Evolutionary conservation across 2,888 invertebrate species (phyloP).

Genomic region (Phalera bucephala): DNA sequence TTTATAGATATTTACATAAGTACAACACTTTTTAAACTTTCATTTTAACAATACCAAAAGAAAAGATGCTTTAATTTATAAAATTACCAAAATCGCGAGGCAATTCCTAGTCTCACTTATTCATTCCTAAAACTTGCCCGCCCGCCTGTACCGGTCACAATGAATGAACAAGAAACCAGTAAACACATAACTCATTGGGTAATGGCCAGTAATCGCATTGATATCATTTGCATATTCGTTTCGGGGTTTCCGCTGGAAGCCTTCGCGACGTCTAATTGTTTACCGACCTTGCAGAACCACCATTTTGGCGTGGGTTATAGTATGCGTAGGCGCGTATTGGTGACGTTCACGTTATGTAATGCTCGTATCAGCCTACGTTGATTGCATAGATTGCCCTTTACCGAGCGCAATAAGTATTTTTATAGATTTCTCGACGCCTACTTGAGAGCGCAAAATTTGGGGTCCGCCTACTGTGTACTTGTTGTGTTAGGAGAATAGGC

Average conservation of each 20-base stretch:
- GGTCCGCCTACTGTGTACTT: too few relatives aligned
- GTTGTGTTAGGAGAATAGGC: too few relatives aligned
- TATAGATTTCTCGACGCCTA: constrained; percentile 1
- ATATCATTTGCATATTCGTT: constrained; percentile 72
- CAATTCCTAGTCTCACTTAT: too few relatives aligned
- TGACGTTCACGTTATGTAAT: constrained; percentile 41
- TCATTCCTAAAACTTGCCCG: constrained; percentile 37
- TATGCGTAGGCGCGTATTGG: constrained; percentile 44
- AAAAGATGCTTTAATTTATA: too few relatives aligned
- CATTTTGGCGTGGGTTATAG: constrained; percentile 54
- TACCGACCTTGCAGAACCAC: constrained; percentile 64
- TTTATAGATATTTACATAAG: too few relatives aligned
- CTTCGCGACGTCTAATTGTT: constrained; percentile 56
- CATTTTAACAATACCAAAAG: too few relatives aligned
- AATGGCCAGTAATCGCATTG: constrained; percentile 52
- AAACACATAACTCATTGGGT: constrained; percentile 47
- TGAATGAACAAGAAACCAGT: constrained; percentile 65
- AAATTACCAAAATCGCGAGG: too few relatives aligned
- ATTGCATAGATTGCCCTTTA: constrained; percentile 2
- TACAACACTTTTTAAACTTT: too few relatives aligned
- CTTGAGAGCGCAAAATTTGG: too few relatives aligned
- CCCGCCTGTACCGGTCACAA: constrained; percentile 59
- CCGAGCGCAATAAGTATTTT: neutral
- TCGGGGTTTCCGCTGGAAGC: constrained; percentile 71
- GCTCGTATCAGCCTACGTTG: neutral